Percentiles rank a stretch among this genome's conserved stretches.
Conservation (phyloP, 1,140 invertebrate species). For the Drosophila santomea region DNA sequence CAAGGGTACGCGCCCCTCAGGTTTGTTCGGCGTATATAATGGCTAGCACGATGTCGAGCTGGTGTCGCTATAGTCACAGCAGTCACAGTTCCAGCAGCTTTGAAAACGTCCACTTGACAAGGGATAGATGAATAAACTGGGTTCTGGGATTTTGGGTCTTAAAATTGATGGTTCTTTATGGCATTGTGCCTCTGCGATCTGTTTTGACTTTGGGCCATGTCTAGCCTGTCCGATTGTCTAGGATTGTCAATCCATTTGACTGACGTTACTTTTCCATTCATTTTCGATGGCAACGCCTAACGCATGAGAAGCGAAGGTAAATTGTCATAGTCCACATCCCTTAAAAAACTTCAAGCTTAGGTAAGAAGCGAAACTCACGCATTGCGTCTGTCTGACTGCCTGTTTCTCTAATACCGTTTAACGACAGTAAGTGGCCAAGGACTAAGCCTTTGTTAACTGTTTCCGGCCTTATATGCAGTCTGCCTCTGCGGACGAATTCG, state of each 20-base stretch:
- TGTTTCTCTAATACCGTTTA: slow-evolving; percentile 67
- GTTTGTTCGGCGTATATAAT: slow-evolving; percentile 25
- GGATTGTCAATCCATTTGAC: slow-evolving; percentile 76
- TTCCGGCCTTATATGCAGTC: slow-evolving; percentile 61
- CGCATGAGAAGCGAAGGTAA: slow-evolving; percentile 59
- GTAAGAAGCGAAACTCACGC: slow-evolving; percentile 13
- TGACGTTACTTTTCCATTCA: slow-evolving; percentile 83
- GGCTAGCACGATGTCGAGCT: slow-evolving; percentile 9
- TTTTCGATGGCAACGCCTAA: slow-evolving; percentile 76
- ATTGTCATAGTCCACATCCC: slow-evolving; percentile 57
- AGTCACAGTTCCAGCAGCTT: slow-evolving; percentile 26
- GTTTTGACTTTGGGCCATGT: slow-evolving; percentile 17
- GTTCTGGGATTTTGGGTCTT: slow-evolving; percentile 39
- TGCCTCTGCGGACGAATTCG: slow-evolving; percentile 30
- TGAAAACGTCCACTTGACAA: slow-evolving; percentile 71
- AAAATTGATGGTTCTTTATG: slow-evolving; percentile 57
- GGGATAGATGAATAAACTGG: slow-evolving; percentile 46
- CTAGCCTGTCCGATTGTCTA: slow-evolving; percentile 50
- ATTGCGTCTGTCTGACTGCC: neutral
- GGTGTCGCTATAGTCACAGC: slow-evolving; percentile 40
- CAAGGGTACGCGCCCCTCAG: slow-evolving; percentile 20
- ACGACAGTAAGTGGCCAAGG: slow-evolving; percentile 68
- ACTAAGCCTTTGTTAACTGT: slow-evolving; percentile 77
- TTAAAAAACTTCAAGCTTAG: slow-evolving; percentile 36
- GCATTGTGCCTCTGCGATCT: slow-evolving; percentile 2